Base-by-base conservation (phyloP, 2,888 invertebrate species). In the Noctua pronuba region DNA sequence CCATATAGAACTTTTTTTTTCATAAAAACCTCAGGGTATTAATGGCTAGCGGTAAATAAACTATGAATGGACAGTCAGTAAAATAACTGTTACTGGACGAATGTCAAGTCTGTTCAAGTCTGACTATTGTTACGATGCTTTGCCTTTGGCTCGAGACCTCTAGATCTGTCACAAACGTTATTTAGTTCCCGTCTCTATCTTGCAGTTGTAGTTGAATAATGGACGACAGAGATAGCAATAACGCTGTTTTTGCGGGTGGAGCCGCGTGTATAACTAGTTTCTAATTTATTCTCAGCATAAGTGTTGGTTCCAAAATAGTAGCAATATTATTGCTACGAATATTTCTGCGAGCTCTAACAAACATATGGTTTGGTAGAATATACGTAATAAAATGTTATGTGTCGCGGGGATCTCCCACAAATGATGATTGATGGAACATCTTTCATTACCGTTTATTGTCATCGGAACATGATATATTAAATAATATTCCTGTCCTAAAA, bases 361-460 rank as follows among this genome's bases (percentile, higher is more conserved):
- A 64, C 73, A 46, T 31, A 28, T 46, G 8, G 21, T 75, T 52
- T 31, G 38, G 31, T 81, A 28, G 38, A 55, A 31, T 62, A n/a
- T 62, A 49, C 7, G 35, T 79, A 66, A 82, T 79, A 41, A 82
- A 82, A 83, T 35, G 31, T 55, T 13, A 55, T 38, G 35, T 69
- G 64, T 58, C 64, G 24, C 41, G 55, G n/a, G 13, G 28, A 68
- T 64, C 46, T 82, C 44, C 31, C 31, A 49, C 28, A 46, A 80
- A 80, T 68, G 68, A 68, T 83, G 80, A 84, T 55, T 83, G 55
- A 79, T 82, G n/a, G 13, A 3, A 18, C 41, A 35, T 76, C 46
- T 75, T 58, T 79, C 65, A 79, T 79, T 82, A 58, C 31, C 49
- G 58, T 58, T 75, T 66, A 76, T 66, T 79, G 58, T 75, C 65